Evolutionary conservation across 1,140 invertebrate species (phyloP).

Genomic region (Apis laboriosa): DNA sequence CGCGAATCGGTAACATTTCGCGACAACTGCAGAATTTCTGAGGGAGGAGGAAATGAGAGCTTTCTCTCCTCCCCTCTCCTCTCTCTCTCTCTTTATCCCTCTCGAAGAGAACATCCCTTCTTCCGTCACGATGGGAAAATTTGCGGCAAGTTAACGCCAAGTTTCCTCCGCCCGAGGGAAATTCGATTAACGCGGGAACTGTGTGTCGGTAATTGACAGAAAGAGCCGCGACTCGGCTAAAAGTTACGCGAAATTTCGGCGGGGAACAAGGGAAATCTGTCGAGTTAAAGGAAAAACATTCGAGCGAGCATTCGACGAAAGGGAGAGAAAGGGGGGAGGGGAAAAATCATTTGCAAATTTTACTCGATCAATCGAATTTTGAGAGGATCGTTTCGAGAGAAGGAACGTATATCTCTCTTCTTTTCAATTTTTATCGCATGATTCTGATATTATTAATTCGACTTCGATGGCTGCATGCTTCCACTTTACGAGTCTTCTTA

Average conservation of each 20-base stretch:
- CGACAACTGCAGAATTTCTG: not conserved
- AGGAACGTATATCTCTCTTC: no score
- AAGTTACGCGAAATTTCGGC: slow-evolving; percentile 28
- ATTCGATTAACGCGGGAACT: slow-evolving; percentile 27
- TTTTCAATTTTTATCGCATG: no score
- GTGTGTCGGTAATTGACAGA: slow-evolving; percentile 31
- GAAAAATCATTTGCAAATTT: slow-evolving; percentile 28
- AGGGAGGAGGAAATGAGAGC: no score
- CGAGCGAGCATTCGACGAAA: not conserved
- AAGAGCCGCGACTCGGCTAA: slow-evolving; percentile 28
- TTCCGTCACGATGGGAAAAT: slow-evolving; percentile 3
- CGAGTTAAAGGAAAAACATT: slow-evolving; percentile 2
- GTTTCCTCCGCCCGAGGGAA: slow-evolving; percentile 8
- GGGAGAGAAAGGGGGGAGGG: not conserved
- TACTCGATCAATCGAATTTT: slow-evolving; percentile 1
- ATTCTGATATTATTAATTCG: no score
- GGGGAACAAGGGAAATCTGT: not conserved
- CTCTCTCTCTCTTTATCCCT: no score
- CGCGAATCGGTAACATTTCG: slow-evolving; percentile 10
- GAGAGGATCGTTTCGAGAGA: no score
- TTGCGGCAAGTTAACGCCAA: slow-evolving; percentile 28
- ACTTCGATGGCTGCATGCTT: no score
- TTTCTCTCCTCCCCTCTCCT: no score
- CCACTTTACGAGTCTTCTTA: no score
- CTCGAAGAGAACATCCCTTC: not conserved